phyloP scores from a whole-genome alignment of 2,888 invertebrate genomes.

The Leptinotarsa peninsularis region DNA sequence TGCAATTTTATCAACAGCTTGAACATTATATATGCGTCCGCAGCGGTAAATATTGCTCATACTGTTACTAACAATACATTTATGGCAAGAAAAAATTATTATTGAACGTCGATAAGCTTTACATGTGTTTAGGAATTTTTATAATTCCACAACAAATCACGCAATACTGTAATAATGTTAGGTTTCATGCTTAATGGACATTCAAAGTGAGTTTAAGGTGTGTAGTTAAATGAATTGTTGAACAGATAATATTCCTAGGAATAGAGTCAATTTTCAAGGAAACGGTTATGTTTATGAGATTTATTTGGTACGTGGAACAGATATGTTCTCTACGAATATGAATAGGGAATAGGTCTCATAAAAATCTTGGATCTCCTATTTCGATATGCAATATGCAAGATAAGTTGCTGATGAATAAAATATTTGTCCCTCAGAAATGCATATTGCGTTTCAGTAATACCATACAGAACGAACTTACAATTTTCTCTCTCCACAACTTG shows the following conservation, averaged over 20 bases:
- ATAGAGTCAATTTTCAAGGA: conserved; percentile 1
- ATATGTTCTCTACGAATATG: neutral
- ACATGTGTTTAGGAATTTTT: conserved; percentile 22
- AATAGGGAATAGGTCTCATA: neutral
- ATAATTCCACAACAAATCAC: conserved; percentile 21
- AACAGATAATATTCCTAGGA: neutral
- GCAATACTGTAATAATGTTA: conserved; percentile 10
- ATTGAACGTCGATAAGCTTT: conserved; percentile 21
- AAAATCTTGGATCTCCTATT: too few species aligned
- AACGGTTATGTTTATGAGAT: conserved; percentile 4
- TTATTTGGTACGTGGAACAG: neutral
- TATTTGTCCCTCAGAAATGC: too few species aligned
- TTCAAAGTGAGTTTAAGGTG: conserved; percentile 21
- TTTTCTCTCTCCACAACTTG: too few species aligned
- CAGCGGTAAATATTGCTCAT: conserved; percentile 20
- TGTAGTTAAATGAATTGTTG: conserved; percentile 15
- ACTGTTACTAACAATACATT: conserved; percentile 17
- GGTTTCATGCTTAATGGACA: conserved; percentile 26
- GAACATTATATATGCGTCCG: conserved; percentile 12
- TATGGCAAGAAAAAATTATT: conserved; percentile 1
- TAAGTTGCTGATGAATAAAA: too few species aligned
- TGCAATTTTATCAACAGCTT: conserved; percentile 5
- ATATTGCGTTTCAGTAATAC: too few species aligned
- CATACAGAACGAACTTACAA: too few species aligned
- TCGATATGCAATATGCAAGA: too few species aligned